phyloP scores from a whole-genome alignment of 2,113 vertebrate genomes.

The Hemiscyllium ocellatum region DNA sequence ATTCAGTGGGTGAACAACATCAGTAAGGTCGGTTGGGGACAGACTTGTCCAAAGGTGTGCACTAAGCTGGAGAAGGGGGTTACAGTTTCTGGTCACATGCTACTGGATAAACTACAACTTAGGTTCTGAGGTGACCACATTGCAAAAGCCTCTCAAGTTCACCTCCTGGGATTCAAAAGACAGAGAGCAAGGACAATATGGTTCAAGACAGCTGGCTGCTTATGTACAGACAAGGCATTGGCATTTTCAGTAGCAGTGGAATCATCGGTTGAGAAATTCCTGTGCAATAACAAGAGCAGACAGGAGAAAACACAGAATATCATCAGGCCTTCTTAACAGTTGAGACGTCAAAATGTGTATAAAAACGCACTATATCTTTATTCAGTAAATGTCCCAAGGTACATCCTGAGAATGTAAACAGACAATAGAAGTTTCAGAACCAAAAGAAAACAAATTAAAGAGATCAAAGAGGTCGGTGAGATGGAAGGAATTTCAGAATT shows the following conservation, averaged over 20 bases:
- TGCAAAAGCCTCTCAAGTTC: not conserved
- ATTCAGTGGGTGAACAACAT: not conserved
- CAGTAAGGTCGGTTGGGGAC: not conserved
- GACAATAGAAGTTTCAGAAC: not conserved
- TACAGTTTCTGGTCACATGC: not conserved
- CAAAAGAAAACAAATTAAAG: not conserved
- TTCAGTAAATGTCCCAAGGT: not conserved
- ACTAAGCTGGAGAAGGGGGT: not conserved
- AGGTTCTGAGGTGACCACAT: not conserved
- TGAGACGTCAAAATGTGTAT: not conserved
- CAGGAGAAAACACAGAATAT: too few relatives aligned
- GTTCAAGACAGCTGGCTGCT: not conserved
- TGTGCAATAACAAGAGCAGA: too few relatives aligned
- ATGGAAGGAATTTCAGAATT: not conserved
- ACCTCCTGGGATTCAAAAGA: not conserved
- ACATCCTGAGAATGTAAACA: not conserved
- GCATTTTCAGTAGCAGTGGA: not conserved
- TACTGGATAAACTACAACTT: not conserved
- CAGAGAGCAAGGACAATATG: not conserved
- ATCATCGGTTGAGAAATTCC: too few relatives aligned
- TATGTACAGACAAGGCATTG: not conserved
- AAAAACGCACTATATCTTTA: not conserved
- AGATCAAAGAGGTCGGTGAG: not conserved
- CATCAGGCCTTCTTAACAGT: not conserved
- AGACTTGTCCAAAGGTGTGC: not conserved